phyloP scores from a whole-genome alignment of 2,113 vertebrate species.

The Psophia crepitans region DNA sequence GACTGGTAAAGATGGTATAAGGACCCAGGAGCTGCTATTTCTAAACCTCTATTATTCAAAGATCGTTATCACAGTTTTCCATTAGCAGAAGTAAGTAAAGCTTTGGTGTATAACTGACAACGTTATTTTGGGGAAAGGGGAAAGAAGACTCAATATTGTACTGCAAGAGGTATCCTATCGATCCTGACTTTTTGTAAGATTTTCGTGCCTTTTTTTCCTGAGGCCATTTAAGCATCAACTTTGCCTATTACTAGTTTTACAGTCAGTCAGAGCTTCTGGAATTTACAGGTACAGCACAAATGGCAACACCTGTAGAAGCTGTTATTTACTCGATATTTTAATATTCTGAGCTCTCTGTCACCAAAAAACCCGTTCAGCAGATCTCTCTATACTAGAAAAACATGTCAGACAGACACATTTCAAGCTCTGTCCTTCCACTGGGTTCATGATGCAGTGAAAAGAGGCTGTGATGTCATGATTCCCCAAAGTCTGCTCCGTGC shows the following conservation, averaged over 20 bases:
- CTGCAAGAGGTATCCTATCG: conserved; percentile 53
- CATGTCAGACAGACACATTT: not conserved
- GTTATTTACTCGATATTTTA: conserved; percentile 39
- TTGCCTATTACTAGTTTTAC: conserved; percentile 61
- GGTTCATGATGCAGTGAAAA: conserved; percentile 40
- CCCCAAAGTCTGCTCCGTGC: conserved; percentile 20
- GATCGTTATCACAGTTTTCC: conserved; percentile 74
- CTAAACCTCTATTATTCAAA: conserved; percentile 73
- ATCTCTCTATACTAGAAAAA: not conserved
- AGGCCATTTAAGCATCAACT: conserved; percentile 62
- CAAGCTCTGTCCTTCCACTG: conserved; percentile 33
- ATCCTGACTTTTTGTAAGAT: conserved; percentile 34
- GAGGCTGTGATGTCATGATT: conserved; percentile 46
- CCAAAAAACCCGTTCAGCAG: not conserved
- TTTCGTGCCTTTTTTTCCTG: conserved; percentile 19
- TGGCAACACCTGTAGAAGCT: not conserved
- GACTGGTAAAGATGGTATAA: conserved; percentile 41
- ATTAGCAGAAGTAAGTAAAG: conserved; percentile 72
- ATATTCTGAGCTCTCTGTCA: not conserved
- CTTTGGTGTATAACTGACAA: conserved; percentile 72
- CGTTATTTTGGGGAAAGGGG: conserved; percentile 57
- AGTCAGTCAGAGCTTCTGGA: conserved; percentile 23
- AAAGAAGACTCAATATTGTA: conserved; percentile 39
- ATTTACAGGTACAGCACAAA: conserved; percentile 54
- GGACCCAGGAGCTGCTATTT: conserved; percentile 64